phyloP scores from a whole-genome alignment of 2,888 invertebrate species.

The Dastarcus helophoroides region DNA sequence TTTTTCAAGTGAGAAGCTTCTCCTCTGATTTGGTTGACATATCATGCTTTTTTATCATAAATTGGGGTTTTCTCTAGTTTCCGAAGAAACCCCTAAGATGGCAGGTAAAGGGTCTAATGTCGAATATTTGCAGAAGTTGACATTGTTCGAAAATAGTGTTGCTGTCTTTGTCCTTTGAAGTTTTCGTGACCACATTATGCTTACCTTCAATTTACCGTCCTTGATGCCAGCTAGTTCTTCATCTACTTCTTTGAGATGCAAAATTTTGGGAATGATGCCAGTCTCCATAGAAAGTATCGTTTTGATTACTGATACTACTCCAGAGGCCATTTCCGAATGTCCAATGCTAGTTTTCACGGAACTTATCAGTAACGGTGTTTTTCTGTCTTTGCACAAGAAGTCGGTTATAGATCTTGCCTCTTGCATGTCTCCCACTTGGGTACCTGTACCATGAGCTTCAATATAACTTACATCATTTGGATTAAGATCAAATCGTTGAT shows the following conservation, averaged over 20 bases:
- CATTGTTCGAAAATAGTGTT: no score
- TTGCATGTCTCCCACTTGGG: conserved; percentile 18
- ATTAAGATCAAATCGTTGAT: conserved; percentile 39
- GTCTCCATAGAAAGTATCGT: conserved; percentile 38
- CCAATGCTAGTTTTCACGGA: conserved; percentile 9
- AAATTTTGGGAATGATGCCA: conserved; percentile 71
- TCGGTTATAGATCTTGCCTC: conserved; percentile 18
- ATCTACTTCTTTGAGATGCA: conserved; percentile 49
- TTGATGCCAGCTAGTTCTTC: conserved; percentile 48
- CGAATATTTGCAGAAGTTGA: no score
- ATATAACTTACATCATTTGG: conserved; percentile 43
- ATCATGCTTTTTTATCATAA: no score
- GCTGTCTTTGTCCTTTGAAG: no score
- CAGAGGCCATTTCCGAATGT: conserved; percentile 10
- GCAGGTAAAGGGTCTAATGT: no score
- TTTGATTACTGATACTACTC: conserved; percentile 7
- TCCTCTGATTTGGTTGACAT: no score
- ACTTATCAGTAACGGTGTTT: conserved; percentile 7
- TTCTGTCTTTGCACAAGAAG: conserved; percentile 14
- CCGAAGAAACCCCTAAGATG: no score
- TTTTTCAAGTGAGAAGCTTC: no score
- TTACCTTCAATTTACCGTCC: conserved; percentile 44
- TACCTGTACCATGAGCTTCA: conserved; percentile 51
- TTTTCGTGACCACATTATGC: no score
- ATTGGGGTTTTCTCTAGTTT: no score